These are phyloP conservation scores for Euura lappo DNA, from an alignment of 1,140 invertebrate genomes.

Conservation along the genomic window DNA sequence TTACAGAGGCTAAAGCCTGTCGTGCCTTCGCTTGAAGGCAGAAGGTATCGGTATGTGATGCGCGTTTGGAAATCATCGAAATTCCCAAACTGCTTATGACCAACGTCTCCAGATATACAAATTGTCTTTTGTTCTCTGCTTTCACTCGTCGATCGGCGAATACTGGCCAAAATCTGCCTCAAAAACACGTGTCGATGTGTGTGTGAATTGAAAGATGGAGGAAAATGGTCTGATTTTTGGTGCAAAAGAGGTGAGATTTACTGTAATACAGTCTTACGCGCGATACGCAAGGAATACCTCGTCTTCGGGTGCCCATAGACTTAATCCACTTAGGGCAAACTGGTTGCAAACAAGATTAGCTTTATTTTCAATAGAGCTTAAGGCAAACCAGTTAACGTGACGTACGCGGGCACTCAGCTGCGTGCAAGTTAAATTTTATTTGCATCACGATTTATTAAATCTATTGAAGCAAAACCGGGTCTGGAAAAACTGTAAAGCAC, in stretches of 20 bases:
- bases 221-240: too few species aligned
- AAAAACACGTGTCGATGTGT: too few species aligned
- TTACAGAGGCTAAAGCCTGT: background rate
- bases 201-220: too few species aligned
- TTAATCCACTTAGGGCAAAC: slow-evolving; percentile 1
- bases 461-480: background rate
- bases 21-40: background rate
- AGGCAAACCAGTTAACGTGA: background rate
- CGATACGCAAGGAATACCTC: background rate
- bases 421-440: background rate
- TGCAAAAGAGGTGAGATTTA: too few species aligned
- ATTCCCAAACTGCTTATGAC: background rate
- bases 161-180: background rate
- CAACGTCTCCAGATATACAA: background rate
- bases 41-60: background rate
- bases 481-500: background rate
- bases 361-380: slow-evolving; percentile 7
- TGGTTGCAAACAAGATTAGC: slow-evolving; percentile 7
- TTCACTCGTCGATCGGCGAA: background rate
- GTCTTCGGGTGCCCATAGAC: background rate
- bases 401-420: background rate
- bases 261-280: background rate
- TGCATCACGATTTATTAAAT: slow-evolving; percentile 4
- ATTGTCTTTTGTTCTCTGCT: background rate
- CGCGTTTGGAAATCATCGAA: background rate